Percentiles rank a stretch among this genome's conserved stretches.
Conservation (phyloP, 2,113 vertebrate genomes). For the Ophthalmolycus amberensis region DNA sequence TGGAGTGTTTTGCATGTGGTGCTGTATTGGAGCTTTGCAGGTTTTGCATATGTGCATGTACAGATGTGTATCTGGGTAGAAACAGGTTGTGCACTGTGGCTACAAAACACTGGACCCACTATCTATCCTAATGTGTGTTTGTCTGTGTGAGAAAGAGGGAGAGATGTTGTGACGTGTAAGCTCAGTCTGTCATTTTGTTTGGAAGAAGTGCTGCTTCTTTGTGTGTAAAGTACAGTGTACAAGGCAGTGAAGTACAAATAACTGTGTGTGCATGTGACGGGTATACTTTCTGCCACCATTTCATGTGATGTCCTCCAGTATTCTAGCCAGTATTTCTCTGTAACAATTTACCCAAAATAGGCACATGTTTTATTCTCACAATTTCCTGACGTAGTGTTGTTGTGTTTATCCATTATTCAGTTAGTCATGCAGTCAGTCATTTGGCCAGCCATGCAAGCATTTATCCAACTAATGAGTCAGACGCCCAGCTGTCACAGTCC, state of each 20-base stretch:
- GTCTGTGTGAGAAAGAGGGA: background rate
- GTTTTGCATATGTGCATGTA: constrained; percentile 75
- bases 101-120: constrained; percentile 38
- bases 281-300: background rate
- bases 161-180: background rate
- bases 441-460: constrained; percentile 1
- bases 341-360: constrained; percentile 8
- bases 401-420: constrained; percentile 7
- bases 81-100: constrained; percentile 32
- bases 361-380: constrained; percentile 18
- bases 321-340: background rate
- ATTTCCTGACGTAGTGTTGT: background rate
- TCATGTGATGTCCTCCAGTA: background rate
- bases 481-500: background rate
- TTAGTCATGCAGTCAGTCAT: constrained; percentile 18
- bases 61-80: constrained; percentile 60
- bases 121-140: constrained; percentile 10
- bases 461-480: constrained; percentile 43
- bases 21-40: constrained; percentile 15
- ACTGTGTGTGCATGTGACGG: background rate
- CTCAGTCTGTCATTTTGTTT: constrained; percentile 1
- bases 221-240: background rate
- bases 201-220: background rate
- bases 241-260: constrained; percentile 8
- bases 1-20: constrained; percentile 73